phyloP scores from a whole-genome alignment of 2,113 vertebrate species.

The Microcebus ravelobensis region DNA sequence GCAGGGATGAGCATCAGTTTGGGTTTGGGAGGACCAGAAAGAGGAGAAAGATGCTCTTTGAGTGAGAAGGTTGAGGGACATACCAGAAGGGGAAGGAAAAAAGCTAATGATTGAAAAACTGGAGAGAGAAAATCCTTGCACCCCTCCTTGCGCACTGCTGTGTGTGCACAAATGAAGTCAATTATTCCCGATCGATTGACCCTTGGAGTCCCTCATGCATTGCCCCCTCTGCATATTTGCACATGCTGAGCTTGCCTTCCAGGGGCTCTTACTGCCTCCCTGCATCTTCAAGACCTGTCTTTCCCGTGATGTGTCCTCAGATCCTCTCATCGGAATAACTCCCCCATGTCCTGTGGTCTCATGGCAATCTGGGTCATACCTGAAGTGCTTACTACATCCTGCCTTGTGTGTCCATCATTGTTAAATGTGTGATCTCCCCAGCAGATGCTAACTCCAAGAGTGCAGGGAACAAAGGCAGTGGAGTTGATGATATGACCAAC shows the following conservation, averaged over 20 bases:
- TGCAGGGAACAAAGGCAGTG: neutral
- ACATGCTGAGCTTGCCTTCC: neutral
- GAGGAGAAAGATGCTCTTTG: neutral
- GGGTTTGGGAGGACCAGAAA: neutral
- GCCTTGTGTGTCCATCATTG: neutral
- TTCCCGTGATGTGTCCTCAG: neutral
- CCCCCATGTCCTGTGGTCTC: neutral
- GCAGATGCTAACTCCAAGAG: neutral
- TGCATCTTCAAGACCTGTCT: neutral
- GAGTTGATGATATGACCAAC: neutral
- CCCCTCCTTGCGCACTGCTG: accelerated
- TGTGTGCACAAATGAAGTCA: neutral
- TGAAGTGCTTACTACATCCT: neutral
- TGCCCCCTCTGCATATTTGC: neutral
- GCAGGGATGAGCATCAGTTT: neutral
- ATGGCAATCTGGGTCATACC: neutral
- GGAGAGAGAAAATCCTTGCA: neutral
- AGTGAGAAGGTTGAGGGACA: neutral
- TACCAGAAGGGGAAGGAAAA: neutral
- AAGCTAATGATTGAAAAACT: neutral
- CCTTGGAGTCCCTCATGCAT: neutral
- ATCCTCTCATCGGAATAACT: neutral
- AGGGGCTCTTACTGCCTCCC: neutral
- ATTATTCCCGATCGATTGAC: too few species aligned
- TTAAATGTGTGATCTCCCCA: neutral